phyloP scores from a whole-genome alignment of 2,797 vertebrate species.

The Lepus townsendii region DNA sequence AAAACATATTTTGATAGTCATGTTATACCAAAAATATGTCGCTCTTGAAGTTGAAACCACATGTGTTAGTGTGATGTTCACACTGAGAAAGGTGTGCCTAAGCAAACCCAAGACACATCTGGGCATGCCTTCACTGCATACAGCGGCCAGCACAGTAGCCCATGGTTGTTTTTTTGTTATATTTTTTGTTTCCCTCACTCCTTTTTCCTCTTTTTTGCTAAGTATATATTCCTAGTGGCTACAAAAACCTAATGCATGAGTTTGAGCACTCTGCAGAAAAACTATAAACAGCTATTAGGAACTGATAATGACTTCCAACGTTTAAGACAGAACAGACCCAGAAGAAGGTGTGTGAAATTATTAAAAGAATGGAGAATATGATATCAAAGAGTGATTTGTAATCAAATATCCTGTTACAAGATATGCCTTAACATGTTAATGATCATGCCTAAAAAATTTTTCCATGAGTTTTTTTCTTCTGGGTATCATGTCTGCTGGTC shows the following conservation, averaged over 20 bases:
- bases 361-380: background rate
- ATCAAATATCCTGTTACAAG: background rate
- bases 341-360: background rate
- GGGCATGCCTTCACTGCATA: background rate
- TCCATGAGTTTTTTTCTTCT: background rate
- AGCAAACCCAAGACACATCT: background rate
- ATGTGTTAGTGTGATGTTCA: background rate
- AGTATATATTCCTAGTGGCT: background rate
- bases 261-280: conserved; percentile 47
- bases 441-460: background rate
- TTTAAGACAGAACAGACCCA: background rate
- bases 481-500: background rate
- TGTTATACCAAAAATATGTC: conserved; percentile 28
- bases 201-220: background rate
- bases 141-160: background rate
- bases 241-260: background rate
- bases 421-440: conserved; percentile 15
- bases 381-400: conserved; percentile 9
- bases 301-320: conserved; percentile 20
- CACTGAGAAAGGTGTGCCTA: background rate
- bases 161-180: background rate
- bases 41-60: background rate
- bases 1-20: background rate
- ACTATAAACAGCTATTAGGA: background rate
- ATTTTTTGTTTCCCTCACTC: background rate